phyloP scores from a whole-genome alignment of 1,140 invertebrate genomes.

The Acromyrmex heyeri region DNA sequence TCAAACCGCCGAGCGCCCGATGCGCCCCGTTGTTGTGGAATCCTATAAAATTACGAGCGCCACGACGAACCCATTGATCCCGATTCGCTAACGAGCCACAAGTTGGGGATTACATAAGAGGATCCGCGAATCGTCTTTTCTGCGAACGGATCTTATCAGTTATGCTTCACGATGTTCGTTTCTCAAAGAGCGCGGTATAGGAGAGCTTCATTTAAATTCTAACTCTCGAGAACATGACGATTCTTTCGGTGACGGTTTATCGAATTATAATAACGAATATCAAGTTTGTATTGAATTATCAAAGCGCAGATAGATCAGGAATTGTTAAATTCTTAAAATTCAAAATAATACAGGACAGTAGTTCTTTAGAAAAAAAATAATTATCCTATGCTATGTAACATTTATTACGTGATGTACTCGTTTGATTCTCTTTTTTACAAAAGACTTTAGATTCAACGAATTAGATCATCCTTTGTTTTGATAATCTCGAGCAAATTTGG shows the following conservation, averaged over 20 bases:
- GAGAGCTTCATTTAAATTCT: conserved; percentile 25
- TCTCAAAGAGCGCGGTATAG: not conserved
- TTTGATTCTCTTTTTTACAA: not conserved
- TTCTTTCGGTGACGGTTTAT: not conserved
- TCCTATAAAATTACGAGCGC: conserved; percentile 81
- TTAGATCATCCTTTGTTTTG: conserved; percentile 45
- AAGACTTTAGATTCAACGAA: conserved; percentile 36
- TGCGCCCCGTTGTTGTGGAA: conserved; percentile 76
- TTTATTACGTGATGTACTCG: not conserved
- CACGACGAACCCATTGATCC: conserved; percentile 80
- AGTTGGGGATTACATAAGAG: conserved; percentile 59
- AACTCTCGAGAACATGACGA: not conserved
- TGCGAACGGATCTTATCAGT: conserved; percentile 60
- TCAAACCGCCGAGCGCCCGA: conserved; percentile 65
- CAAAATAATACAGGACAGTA: not conserved
- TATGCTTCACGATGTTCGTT: conserved; percentile 31
- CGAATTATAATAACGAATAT: not conserved
- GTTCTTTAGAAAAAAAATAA: not conserved
- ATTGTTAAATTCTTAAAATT: not conserved
- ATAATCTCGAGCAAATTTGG: conserved; percentile 39
- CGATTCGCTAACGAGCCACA: conserved; percentile 76
- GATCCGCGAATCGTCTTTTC: conserved; percentile 75
- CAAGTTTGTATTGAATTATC: not conserved
- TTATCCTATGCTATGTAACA: not conserved
- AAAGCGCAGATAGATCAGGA: not conserved